phyloP scores from a whole-genome alignment of 2,888 invertebrate genomes.

The Aleiodes leptofemur region DNA sequence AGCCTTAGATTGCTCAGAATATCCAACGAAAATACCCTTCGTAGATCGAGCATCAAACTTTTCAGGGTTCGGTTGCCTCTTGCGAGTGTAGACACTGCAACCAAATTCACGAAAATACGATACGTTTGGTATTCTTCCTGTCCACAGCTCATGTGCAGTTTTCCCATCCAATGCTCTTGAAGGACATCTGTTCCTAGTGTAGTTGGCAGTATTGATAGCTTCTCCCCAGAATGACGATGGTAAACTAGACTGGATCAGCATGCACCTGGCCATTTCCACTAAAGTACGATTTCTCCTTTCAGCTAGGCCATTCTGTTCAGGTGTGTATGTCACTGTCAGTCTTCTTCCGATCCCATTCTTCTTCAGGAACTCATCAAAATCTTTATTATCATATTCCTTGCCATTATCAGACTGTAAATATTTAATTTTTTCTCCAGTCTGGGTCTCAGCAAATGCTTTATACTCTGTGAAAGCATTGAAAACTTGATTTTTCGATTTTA shows the following conservation, averaged over 20 bases:
- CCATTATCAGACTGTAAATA: slow-evolving; percentile 53
- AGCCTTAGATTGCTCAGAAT: too few relatives aligned
- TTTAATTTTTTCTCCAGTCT: slow-evolving; percentile 52
- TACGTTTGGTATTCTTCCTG: too few relatives aligned
- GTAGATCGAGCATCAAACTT: too few relatives aligned
- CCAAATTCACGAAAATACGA: too few relatives aligned
- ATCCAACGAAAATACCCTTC: too few relatives aligned
- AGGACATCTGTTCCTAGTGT: slow-evolving; percentile 54
- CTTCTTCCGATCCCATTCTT: slow-evolving; percentile 41
- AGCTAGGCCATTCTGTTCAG: slow-evolving; percentile 56
- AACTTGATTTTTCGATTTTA: too few relatives aligned
- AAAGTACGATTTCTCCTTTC: slow-evolving; percentile 57
- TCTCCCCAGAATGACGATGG: slow-evolving; percentile 59
- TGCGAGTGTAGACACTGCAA: too few relatives aligned
- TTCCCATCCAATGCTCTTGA: too few relatives aligned
- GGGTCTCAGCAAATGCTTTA: slow-evolving; percentile 43
- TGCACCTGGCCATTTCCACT: slow-evolving; percentile 57
- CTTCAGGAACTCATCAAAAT: slow-evolving; percentile 41
- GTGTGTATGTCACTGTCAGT: slow-evolving; percentile 47
- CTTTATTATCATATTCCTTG: slow-evolving; percentile 48
- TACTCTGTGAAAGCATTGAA: too few relatives aligned
- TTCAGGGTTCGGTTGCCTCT: too few relatives aligned
- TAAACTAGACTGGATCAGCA: slow-evolving; percentile 56
- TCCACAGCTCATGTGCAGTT: too few relatives aligned
- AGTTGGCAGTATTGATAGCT: slow-evolving; percentile 41